Conservation (phyloP, 1,140 invertebrate species). For the Anadara kagoshimensis region DNA sequence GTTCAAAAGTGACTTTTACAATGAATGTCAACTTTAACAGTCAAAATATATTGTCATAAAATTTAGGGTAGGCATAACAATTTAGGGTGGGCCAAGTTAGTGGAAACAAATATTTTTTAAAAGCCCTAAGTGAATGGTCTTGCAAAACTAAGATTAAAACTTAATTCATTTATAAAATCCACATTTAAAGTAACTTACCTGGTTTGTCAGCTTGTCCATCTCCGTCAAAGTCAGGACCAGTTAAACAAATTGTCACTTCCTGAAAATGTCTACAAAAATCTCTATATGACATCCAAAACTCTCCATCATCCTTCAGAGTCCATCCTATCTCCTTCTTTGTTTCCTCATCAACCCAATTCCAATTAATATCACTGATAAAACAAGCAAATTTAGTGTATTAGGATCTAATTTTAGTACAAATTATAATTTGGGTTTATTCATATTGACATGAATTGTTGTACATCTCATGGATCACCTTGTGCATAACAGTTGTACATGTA, state of each 20-base stretch:
- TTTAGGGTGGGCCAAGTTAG: too few species aligned
- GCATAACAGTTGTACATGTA: too few species aligned
- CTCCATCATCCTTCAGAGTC: conserved; percentile 72
- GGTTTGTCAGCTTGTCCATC: conserved; percentile 71
- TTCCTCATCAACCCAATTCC: conserved; percentile 77
- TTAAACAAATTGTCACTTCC: conserved; percentile 75
- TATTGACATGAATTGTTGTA: too few species aligned
- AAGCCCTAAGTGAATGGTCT: not conserved
- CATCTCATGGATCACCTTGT: too few species aligned
- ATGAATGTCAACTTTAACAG: too few species aligned
- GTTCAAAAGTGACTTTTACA: too few species aligned
- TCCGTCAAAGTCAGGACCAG: conserved; percentile 75
- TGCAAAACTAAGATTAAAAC: not conserved
- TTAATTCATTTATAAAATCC: not conserved
- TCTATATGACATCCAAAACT: conserved; percentile 77
- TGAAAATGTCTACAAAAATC: conserved; percentile 75
- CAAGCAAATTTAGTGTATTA: not conserved
- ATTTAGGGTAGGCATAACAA: too few species aligned
- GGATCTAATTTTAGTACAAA: too few species aligned
- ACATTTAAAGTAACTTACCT: conserved; percentile 67
- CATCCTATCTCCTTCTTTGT: conserved; percentile 69
- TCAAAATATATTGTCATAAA: too few species aligned
- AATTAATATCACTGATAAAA: conserved; percentile 76
- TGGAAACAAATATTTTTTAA: too few species aligned
- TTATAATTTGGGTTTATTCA: too few species aligned